These are phyloP conservation scores for Ascaphus truei DNA, from an alignment of 2,113 vertebrate genomes.

Conservation along the genomic window DNA sequence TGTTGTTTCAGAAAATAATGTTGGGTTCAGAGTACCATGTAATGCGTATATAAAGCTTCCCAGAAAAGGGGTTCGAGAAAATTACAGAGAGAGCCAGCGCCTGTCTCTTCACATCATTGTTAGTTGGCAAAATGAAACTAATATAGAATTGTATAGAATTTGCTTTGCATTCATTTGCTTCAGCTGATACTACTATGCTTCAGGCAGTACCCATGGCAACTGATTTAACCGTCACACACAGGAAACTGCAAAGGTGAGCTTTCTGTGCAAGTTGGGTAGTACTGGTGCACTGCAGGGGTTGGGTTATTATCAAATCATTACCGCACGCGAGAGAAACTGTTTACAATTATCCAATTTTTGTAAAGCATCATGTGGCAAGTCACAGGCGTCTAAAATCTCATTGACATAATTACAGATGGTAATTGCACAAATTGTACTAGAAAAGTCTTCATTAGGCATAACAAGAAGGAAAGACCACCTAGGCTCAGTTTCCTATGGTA, in stretches of 20 bases:
- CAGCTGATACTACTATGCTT: background rate
- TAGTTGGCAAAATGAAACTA: background rate
- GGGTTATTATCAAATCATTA: constrained; percentile 4
- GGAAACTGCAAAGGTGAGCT: background rate
- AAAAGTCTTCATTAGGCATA: background rate
- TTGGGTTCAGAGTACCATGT: background rate
- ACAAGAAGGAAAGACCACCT: background rate
- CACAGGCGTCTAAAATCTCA: background rate
- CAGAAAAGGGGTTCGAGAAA: background rate
- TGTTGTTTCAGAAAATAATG: too few relatives aligned
- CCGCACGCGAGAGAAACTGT: background rate
- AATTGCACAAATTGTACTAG: background rate
- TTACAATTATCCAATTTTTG: background rate
- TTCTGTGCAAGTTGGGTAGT: background rate
- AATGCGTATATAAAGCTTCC: background rate
- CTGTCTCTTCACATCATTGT: background rate
- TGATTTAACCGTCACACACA: background rate
- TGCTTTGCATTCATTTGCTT: background rate
- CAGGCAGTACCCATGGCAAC: constrained; percentile 18
- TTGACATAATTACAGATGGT: too few relatives aligned
- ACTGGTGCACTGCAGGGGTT: background rate
- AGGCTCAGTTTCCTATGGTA: background rate
- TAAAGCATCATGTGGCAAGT: background rate
- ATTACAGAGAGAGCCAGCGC: background rate
- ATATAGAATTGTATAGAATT: background rate